Evolutionary conservation across 2,797 vertebrate species (phyloP), one percentile per base, ranked within the genome.

Genomic region (Lutjanus campechanus): DNA sequence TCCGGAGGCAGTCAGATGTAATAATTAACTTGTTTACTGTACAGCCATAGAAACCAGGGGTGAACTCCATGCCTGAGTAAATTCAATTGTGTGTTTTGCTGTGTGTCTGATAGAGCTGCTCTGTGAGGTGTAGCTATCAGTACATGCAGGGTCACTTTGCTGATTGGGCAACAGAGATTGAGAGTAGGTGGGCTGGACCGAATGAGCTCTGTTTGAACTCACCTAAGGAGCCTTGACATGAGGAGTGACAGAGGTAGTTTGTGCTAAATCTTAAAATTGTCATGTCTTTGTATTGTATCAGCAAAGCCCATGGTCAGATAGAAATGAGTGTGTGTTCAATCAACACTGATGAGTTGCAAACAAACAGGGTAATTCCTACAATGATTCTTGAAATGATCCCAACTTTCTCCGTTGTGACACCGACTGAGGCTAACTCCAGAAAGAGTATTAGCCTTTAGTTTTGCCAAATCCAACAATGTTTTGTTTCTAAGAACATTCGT

Each of bases 21-120:
- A 96, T 96, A 44, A 94, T 95, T 95, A 93, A 95, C 93, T 60
- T 0, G 19, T 81, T 83, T 59, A 84, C 82, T 71, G 77, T 82
- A 81, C 29, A 1, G 76, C 83, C 91, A 88, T 85, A 89, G 90
- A 91, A 92, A 88, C 88, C 62, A 46, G 80, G 77, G 65, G 56
- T 91, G 88, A 91, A 87, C 88, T 86, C 88, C 69, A 85, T 15
- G 80, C 76, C 60, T 72, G 87, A 86, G 81, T 43, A 91, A 91
- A 92, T 88, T 69, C 47, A 44, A 20, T 40, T 79, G 75, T 88
- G 77, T 88, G 88, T 85, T 72, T 66, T 84, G 61, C 75, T 76
- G 62, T 69, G n/a, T 90, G 74, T 86, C 73, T 77, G 91, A 94
- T 91, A 89, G 81, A 78, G 86, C 72, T 13, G 64, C 16, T 75